phyloP scores from a whole-genome alignment of 1,140 invertebrate species.

The Brachionus angularis region DNA sequence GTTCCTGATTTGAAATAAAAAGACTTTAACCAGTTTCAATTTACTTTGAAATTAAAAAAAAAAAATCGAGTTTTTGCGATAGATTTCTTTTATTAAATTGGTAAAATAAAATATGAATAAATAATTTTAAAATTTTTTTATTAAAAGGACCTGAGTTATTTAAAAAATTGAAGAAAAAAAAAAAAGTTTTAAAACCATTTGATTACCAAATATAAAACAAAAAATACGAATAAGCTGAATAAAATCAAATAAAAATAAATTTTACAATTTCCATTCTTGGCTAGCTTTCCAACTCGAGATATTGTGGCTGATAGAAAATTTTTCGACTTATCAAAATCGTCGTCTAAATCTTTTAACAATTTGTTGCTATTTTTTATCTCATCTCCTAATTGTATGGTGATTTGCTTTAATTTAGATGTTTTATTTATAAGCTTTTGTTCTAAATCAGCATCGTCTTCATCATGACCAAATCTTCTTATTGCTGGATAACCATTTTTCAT shows the following conservation, averaged over 20 bases:
- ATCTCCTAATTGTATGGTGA: constrained; percentile 28
- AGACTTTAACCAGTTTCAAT: no score
- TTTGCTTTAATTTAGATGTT: constrained; percentile 34
- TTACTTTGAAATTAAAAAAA: no score
- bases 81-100: no score
- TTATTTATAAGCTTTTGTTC: constrained; percentile 22
- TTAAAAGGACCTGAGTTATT: no score
- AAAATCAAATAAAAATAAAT: constrained; percentile 36
- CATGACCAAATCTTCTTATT: constrained; percentile 9
- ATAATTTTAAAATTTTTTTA: no score
- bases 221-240: constrained; percentile 29
- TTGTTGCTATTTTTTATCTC: constrained; percentile 32
- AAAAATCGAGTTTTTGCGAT: no score
- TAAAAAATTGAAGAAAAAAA: no score
- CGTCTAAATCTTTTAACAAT: constrained; percentile 19
- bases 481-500: constrained; percentile 37
- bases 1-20: no score
- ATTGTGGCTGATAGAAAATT: constrained; percentile 11
- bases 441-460: constrained; percentile 18
- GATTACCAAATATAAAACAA: constrained; percentile 21
- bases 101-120: no score
- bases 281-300: neutral
- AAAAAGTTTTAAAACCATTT: constrained; percentile 26
- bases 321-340: constrained; percentile 18
- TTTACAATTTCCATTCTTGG: constrained; percentile 42